Percentiles rank a stretch among this genome's conserved stretches.
phyloP scores from a whole-genome alignment of 2,113 vertebrate genomes.

The Rhinichthys klamathensis region DNA sequence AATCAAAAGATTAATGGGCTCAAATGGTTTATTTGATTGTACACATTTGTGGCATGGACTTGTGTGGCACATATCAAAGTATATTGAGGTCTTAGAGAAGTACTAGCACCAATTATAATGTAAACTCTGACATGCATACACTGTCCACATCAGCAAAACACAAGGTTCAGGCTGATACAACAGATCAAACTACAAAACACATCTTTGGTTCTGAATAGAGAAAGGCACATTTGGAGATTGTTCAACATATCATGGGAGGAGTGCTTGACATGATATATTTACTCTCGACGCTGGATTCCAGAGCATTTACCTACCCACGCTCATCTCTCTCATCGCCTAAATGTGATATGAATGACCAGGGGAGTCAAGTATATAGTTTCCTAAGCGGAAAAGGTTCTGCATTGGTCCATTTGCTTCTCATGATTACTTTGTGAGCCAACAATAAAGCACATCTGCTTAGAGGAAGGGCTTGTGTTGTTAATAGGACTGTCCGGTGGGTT shows the following conservation, averaged over 20 bases:
- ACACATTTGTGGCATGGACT: background rate
- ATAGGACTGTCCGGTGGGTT: background rate
- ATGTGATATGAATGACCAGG: background rate
- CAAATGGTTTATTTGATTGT: background rate
- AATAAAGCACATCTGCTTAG: constrained; percentile 66
- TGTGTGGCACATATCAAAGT: background rate
- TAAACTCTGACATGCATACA: background rate
- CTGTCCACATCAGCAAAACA: background rate
- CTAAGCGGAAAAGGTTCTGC: background rate
- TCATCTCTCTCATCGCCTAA: no score
- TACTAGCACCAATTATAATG: background rate
- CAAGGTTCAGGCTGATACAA: background rate
- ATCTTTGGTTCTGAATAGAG: constrained; percentile 37
- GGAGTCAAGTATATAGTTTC: background rate
- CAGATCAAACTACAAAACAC: background rate
- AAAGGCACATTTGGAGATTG: background rate
- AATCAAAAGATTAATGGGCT: background rate
- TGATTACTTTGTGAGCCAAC: constrained; percentile 60
- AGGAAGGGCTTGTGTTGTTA: constrained; percentile 41
- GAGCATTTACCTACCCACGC: background rate
- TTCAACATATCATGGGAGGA: background rate
- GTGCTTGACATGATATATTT: constrained; percentile 2
- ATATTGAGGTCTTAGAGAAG: background rate
- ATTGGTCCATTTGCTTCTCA: constrained; percentile 9
- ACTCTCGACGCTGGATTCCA: background rate